Base-by-base conservation (phyloP, 1,140 invertebrate species). In the Drosophila bipectinata region DNA sequence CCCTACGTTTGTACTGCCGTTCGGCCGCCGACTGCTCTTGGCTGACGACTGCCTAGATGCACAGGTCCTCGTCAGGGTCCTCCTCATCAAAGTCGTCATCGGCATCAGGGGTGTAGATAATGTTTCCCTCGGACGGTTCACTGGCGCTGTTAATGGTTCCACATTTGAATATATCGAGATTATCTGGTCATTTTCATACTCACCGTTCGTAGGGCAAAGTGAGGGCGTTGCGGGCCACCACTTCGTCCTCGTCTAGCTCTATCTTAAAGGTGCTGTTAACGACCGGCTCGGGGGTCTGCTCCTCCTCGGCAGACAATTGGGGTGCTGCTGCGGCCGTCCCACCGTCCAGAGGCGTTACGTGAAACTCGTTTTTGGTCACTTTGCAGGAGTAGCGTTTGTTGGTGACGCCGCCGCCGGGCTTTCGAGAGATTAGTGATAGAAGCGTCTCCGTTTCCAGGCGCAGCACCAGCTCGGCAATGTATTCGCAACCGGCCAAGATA, bases 21-120 rank as follows among this genome's bases (percentile, higher is more conserved):
- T 82, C 64, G 41, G 71, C 56, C 52, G 53, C 57, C 66, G 60
- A 52, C 39, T 34, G 8, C 32, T 34, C 34, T 37, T 12, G 10
- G 10, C 34, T 37, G 39, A 61, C 41, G 47, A 64, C 59, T 14
- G 28, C 58, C 45, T 85, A 89, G 51, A 90, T 89, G 48, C 77
- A 72, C 8, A 90, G 71, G 83, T 90, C 81, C 61, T 90, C 81
- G 79, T 94, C 93, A 10, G 93, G 93, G 92, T 94, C 93, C 81
- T 94, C 93, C 48, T 93, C 93, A 72, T 94, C 93, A 4, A 93
- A 91, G 85, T 94, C 93, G 81, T 94, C 93, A 24, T 91, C 67
- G 54, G 90, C 87, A 77, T 94, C 93, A 15, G 93, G 93, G 32
- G 91, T 91, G 68, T 94, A 94, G 44, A 93, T 90, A 52, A 94